Evolutionary conservation across 1,140 invertebrate genomes (phyloP), one percentile per base, ranked within the genome.

Genomic region (Heliothis subflexa): DNA sequence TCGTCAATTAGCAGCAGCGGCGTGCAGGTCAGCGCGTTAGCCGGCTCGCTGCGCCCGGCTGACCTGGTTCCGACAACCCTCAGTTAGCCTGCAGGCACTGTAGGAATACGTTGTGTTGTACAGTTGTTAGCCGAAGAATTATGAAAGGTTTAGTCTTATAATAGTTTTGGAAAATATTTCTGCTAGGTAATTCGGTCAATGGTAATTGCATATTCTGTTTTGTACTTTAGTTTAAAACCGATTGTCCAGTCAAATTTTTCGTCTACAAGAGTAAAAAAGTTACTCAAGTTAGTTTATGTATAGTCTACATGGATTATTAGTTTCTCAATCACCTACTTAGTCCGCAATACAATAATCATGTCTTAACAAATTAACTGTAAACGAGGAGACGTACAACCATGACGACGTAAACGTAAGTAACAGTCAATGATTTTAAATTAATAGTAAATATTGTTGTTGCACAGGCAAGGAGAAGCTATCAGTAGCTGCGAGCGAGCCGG

Each of bases 391-490:
- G 7, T 9, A 40, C 33, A 40, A 40, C 33, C 16, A n/a, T 54
- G 14, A 54, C 14, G n/a, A 54, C 2, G 4, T n/a, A 14, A 5
- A 54, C 13, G 12, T 52, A 40, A 40, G 33, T 7, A 40, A 9
- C 5, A 40, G 33, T 40, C 33, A 40, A 40, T 40, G 5, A 40
- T 54, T 54, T 16, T n/a, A 61, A 25, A 21, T 25, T 7, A 40
- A 40, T 5, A 40, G 33, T 9, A 40, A 0, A 70, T 11, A 9
- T 18, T 16, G 16, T 57, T 7, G 3, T 57, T 16, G 79, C 66
- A 74, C 88, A 97, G 97, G 98, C 81, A 97, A 98, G 88, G 98
- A 98, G 95, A 99, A 98, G 95, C 95, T 99, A 86, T 97, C 97
- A 83, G 97, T 98, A 93, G 96, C 97, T 86, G 96, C 96, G 86